phyloP scores from a whole-genome alignment of 1,140 invertebrate species.

The Parapsyche elsis region DNA sequence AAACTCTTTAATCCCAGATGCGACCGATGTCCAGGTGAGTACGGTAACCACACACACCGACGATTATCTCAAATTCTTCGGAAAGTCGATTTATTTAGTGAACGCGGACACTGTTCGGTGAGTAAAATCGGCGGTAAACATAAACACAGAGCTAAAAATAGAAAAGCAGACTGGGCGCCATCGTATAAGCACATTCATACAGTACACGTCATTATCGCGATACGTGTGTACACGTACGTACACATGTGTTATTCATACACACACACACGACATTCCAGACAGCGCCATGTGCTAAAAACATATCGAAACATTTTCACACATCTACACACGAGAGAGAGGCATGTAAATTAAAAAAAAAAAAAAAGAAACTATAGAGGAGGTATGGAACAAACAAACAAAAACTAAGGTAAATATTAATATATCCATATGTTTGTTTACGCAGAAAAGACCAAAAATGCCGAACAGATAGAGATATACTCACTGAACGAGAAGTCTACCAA shows the following conservation, averaged over 20 bases:
- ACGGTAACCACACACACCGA: not conserved
- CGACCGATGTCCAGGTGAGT: not conserved
- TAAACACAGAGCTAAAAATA: slow-evolving; percentile 35
- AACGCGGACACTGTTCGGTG: not conserved
- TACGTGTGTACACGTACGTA: too few relatives aligned
- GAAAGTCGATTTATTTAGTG: not conserved
- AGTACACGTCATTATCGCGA: too few relatives aligned
- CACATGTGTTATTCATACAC: not conserved
- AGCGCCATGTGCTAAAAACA: not conserved
- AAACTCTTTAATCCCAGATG: not conserved
- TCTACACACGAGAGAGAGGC: slow-evolving; percentile 33
- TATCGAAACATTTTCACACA: not conserved
- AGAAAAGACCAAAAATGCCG: slow-evolving; percentile 77
- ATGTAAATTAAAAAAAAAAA: slow-evolving; percentile 33
- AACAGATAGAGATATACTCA: slow-evolving; percentile 74
- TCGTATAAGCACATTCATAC: slow-evolving; percentile 5
- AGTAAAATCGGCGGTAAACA: not conserved
- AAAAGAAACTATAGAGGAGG: slow-evolving; percentile 43
- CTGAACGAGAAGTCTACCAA: slow-evolving; percentile 72
- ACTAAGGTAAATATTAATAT: slow-evolving; percentile 54
- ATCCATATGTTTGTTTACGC: slow-evolving; percentile 57
- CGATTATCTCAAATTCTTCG: not conserved
- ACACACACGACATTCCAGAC: slow-evolving; percentile 20
- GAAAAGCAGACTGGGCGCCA: slow-evolving; percentile 27
- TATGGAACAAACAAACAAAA: slow-evolving; percentile 42